Base-by-base conservation (phyloP, 2,888 invertebrate genomes). In the Rugalucina vietnamica region DNA sequence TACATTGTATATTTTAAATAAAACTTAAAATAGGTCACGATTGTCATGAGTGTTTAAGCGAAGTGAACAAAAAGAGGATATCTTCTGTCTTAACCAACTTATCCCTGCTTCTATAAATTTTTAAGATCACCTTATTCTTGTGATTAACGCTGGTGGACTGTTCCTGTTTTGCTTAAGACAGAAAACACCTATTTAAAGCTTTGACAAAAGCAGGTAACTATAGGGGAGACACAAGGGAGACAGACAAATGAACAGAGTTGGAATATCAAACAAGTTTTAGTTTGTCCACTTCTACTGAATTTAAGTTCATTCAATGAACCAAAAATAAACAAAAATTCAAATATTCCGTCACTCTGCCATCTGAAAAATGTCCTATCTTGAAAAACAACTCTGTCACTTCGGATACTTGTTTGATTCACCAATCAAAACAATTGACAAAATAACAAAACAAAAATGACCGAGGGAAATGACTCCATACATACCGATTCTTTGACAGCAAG, bases 401-500 rank as follows among this genome's bases (percentile, higher is more conserved):
- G n/a, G n/a, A n/a, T n/a, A n/a, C n/a, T 34, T 65, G 65, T 65
- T 65, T 65, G 34, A 65, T 65, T n/a, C n/a, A n/a, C n/a, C n/a
- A n/a, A n/a, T n/a, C n/a, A 57, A 18, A 27, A n/a, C 57, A 10
- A 57, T 24, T 57, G 24, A 57, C 27, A 57, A n/a, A n/a, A 57
- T 24, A 57, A 27, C 57, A n/a, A 4, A 10, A 18, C n/a, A 57
- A 57, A 57, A 57, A 57, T 57, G 57, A 57, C 18, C 32, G 21
- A 74, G 12, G 4, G 43, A 43, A 54, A 8, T 54, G 54, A 8
- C n/a, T 90, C 91, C 86, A 21, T 54, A 93, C 96, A 96, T 95
- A 97, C 97, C 91, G 98, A 97, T 95, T 99, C 99, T 94, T 98
- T 97, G 76, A 97, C 96, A 76, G 99, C 99, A 89, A 99, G 96